A percentile compares a stretch with the other conserved stretches of the same genome.
Evolutionary conservation across 2,113 vertebrate genomes (phyloP).

Genomic region (Trogon surrucura): DNA sequence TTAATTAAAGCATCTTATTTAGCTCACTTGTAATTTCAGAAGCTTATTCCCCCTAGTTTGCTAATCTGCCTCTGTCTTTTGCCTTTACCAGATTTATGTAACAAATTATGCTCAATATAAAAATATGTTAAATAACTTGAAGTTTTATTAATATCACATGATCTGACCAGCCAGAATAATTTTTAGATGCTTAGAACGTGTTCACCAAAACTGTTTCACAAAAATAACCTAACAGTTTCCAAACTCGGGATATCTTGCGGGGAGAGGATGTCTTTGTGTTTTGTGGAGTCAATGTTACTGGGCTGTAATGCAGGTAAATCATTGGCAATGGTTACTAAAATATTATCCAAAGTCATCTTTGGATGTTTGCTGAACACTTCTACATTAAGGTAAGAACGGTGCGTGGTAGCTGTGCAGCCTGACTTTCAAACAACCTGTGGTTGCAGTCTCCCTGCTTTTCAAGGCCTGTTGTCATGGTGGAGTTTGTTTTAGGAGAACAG

Average conservation of each 20-base stretch:
- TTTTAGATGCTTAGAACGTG: neutral
- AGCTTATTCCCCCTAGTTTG: neutral
- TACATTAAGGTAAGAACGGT: neutral
- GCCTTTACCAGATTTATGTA: neutral
- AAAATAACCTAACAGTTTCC: neutral
- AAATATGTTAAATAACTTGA: neutral
- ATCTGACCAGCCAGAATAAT: neutral
- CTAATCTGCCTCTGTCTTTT: neutral
- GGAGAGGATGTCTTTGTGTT: neutral
- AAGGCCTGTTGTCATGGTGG: neutral
- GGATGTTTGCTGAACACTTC: neutral
- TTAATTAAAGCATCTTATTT: neutral
- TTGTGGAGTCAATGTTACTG: neutral
- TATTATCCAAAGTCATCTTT: neutral
- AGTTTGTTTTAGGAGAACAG: neutral
- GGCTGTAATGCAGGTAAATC: neutral
- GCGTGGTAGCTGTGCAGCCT: neutral
- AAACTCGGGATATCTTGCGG: rapidly evolving
- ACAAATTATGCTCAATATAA: neutral
- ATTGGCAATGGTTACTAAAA: neutral
- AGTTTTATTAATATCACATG: neutral
- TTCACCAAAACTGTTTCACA: neutral
- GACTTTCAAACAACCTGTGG: neutral
- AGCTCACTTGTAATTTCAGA: neutral
- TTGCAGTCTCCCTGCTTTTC: neutral